Evolutionary conservation across 2,113 vertebrate genomes (phyloP).

Genomic region (Hiodon alosoides): DNA sequence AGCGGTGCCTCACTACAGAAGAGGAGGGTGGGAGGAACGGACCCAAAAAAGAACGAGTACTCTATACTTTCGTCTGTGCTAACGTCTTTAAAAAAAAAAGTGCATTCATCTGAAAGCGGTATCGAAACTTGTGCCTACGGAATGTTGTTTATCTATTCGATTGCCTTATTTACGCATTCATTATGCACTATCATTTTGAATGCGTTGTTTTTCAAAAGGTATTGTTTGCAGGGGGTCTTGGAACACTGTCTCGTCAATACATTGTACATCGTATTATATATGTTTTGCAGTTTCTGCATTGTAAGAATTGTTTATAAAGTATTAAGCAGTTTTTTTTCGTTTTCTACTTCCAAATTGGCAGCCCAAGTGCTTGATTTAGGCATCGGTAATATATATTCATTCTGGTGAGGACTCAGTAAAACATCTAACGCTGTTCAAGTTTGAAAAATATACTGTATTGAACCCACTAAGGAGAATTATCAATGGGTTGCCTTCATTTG

Average conservation of each 20-base stretch:
- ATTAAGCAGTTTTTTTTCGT: not conserved
- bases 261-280: not conserved
- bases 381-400: not conserved
- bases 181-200: not conserved
- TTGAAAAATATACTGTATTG: too few species aligned
- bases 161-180: constrained; percentile 30
- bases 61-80: not conserved
- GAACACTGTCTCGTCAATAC: not conserved
- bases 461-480: too few species aligned
- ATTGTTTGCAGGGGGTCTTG: not conserved
- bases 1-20: constrained; percentile 24
- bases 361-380: not conserved
- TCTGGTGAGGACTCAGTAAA: not conserved
- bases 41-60: not conserved
- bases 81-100: not conserved
- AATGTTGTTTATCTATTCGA: constrained; percentile 20
- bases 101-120: constrained; percentile 12
- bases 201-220: not conserved
- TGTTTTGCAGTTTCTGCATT: not conserved
- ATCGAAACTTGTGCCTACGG: constrained; percentile 31
- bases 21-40: constrained; percentile 11
- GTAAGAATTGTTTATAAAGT: too few species aligned
- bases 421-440: not conserved
- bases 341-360: not conserved
- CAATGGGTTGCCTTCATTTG: too few species aligned